A percentile compares a stretch with the other conserved stretches of the same genome.
Conservation (phyloP, 2,113 vertebrate species). For the Hyla sarda region DNA sequence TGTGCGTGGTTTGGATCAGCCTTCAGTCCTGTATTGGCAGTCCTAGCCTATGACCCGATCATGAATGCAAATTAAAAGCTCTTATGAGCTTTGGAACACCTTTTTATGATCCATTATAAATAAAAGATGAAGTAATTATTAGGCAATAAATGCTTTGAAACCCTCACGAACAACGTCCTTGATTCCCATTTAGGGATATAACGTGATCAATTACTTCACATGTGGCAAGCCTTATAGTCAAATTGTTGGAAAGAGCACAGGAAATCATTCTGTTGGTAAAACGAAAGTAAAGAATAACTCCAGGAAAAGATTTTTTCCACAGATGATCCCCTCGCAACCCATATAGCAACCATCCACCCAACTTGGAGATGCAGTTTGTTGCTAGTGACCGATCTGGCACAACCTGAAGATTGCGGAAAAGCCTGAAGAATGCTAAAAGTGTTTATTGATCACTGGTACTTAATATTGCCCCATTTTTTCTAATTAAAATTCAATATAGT, state of each 20-base stretch:
- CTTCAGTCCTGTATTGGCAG: not conserved
- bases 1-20: not conserved
- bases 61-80: no score
- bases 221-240: slow-evolving; percentile 3
- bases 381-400: not conserved
- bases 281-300: not conserved
- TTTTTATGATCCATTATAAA: no score
- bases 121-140: not conserved
- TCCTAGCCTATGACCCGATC: not conserved
- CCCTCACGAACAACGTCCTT: not conserved
- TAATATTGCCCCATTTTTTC: no score
- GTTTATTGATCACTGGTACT: not conserved
- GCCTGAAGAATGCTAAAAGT: not conserved
- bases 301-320: not conserved
- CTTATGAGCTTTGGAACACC: no score
- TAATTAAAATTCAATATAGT: no score
- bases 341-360: slow-evolving; percentile 4
- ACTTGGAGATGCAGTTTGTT: not conserved
- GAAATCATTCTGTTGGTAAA: not conserved
- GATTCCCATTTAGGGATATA: not conserved
- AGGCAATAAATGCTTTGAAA: not conserved
- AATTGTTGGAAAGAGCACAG: slow-evolving; percentile 10
- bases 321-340: not conserved
- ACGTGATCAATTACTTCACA: not conserved
- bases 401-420: not conserved